phyloP scores from a whole-genome alignment of 2,113 vertebrate species.

The Carollia perspicillata region DNA sequence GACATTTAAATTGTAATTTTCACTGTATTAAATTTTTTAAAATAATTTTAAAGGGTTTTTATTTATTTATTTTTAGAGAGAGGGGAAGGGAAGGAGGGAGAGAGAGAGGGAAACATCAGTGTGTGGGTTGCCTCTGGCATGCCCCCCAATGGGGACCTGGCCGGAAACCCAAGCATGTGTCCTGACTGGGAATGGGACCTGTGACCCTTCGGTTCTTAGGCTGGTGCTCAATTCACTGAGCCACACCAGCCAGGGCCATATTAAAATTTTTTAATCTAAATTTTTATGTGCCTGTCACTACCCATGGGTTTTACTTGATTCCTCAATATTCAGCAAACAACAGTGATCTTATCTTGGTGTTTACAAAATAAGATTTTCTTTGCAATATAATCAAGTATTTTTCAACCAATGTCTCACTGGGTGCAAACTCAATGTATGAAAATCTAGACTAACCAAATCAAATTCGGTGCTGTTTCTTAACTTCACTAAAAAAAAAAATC shows the following conservation, averaged over 20 bases:
- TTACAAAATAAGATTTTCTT: slow-evolving; percentile 16
- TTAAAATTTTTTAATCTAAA: neutral
- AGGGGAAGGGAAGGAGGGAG: too few relatives aligned
- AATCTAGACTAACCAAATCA: neutral
- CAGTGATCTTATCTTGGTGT: neutral
- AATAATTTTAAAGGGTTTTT: too few relatives aligned
- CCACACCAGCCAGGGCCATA: too few relatives aligned
- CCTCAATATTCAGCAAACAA: neutral
- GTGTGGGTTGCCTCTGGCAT: too few relatives aligned
- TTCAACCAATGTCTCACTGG: neutral
- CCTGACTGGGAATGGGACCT: too few relatives aligned
- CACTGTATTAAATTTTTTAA: neutral
- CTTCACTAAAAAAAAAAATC: neutral
- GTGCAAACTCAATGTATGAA: neutral
- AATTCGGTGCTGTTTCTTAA: neutral
- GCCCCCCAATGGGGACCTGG: too few relatives aligned
- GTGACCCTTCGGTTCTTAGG: too few relatives aligned
- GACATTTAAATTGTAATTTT: neutral
- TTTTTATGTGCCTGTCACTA: neutral
- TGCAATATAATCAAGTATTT: neutral
- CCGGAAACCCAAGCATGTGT: too few relatives aligned
- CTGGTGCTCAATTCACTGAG: too few relatives aligned
- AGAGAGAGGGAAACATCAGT: too few relatives aligned
- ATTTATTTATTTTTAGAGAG: too few relatives aligned
- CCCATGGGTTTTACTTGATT: neutral